Evolutionary conservation across 2,113 vertebrate genomes (phyloP), one percentile per base, ranked within the genome.

Genomic region (Rynchops niger): DNA sequence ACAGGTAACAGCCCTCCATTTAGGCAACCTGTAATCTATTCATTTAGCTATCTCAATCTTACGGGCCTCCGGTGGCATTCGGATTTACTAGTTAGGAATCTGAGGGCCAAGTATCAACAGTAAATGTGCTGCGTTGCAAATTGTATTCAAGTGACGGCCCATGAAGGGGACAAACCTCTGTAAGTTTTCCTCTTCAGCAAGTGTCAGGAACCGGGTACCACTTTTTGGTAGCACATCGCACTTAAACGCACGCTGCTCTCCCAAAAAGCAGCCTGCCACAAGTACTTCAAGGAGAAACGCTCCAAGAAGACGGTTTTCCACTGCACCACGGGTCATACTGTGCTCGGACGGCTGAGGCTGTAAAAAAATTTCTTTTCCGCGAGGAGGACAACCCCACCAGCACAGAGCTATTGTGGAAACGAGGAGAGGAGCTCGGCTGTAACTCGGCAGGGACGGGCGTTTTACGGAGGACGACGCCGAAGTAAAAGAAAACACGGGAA

Each of bases 131-230:
- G 45, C 73, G 11, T 2, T 14, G 22, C 25, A 36, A 78, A 9
- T 1, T 21, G 12, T 5, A 21, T 19, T 25, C 50, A 15, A 52
- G 34, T 0, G 20, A 25, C 3, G 18, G 27, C 34, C 22, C 65
- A 43, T 5, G 13, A 23, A n/a, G 11, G n/a, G 55, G 23, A 52
- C 1, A 1, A 86, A n/a, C 11, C 14, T 21, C 56, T 40, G 9
- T 1, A 62, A 42, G 14, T 43, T 61, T n/a, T 59, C 27, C 77
- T 7, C 0, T 5, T 65, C 38, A 10, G 2, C 4, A 12, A 72
- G 53, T 9, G 6, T 29, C 49, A 61, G 42, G 70, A 62, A 25
- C 0, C 0, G 3, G 23, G 15, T 9, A 18, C 1, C 17, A 6
- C 36, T 1, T 49, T 77, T 40, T 3, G 58, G 22, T 3, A 34